These are phyloP conservation scores for Phalacrocorax brasilianus DNA, from an alignment of 2,113 vertebrate species.

Conservation along the genomic window DNA sequence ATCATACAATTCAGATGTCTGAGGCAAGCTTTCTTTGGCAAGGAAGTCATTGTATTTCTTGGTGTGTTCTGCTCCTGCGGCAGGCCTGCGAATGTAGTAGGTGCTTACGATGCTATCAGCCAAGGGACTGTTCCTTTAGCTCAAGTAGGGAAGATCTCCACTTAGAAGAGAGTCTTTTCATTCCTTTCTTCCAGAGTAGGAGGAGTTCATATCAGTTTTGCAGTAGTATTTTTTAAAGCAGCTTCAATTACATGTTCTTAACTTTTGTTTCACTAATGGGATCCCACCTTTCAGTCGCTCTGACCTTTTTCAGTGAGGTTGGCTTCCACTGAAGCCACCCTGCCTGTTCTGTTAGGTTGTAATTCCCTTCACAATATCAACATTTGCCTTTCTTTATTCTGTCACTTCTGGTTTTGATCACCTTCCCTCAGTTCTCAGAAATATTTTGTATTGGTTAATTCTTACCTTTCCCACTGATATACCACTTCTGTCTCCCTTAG, in stretches of 20 bases:
- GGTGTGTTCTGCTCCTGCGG: not conserved
- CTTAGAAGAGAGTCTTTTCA: conserved; percentile 16
- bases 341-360: not conserved
- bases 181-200: not conserved
- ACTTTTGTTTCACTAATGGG: not conserved
- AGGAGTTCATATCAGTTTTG: not conserved
- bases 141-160: not conserved
- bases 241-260: conserved; percentile 1
- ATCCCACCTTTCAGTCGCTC: not conserved
- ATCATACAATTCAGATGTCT: not conserved
- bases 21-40: not conserved
- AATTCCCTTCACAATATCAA: not conserved
- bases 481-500: not conserved
- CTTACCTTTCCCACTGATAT: not conserved
- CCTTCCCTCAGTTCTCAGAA: not conserved
- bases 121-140: not conserved
- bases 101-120: not conserved
- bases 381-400: not conserved
- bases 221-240: not conserved
- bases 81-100: not conserved
- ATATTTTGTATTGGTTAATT: not conserved
- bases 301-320: not conserved
- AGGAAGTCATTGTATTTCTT: not conserved
- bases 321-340: not conserved
- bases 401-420: conserved; percentile 10